Evolutionary conservation across 1,140 invertebrate genomes (phyloP).

Genomic region (Procambarus virginalis): DNA sequence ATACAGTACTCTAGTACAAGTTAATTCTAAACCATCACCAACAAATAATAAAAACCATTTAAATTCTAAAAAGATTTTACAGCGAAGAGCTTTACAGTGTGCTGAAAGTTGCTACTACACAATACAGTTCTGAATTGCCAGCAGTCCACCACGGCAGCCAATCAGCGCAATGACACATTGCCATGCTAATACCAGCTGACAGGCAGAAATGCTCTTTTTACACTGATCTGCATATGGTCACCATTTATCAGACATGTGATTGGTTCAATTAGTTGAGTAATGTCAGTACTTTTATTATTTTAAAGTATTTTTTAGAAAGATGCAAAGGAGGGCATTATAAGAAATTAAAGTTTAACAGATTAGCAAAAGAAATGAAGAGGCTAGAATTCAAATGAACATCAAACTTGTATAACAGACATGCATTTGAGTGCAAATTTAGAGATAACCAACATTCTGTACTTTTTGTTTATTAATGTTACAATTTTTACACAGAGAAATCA

Average conservation of each 20-base stretch:
- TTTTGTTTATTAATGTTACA: too few species aligned
- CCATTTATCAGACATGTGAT: conserved; percentile 20
- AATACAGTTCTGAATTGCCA: conserved; percentile 21
- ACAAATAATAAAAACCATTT: conserved; percentile 4
- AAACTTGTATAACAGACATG: neutral
- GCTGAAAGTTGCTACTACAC: conserved; percentile 21
- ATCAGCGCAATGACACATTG: conserved; percentile 25
- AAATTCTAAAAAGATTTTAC: neutral
- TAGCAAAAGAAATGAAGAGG: too few species aligned
- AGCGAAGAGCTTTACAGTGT: neutral
- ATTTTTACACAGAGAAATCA: too few species aligned
- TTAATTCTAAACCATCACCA: conserved; percentile 18
- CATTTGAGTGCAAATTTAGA: neutral
- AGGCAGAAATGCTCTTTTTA: neutral
- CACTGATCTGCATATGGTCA: conserved; percentile 14
- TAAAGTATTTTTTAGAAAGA: too few species aligned
- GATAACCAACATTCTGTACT: too few species aligned
- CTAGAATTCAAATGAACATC: too few species aligned
- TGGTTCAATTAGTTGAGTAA: neutral
- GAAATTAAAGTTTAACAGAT: too few species aligned
- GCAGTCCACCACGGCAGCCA: conserved; percentile 17
- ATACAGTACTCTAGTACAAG: neutral
- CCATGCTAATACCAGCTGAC: conserved; percentile 45
- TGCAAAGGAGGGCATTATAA: too few species aligned
- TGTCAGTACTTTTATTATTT: neutral